These are phyloP conservation scores for Cistogaster globosa DNA, from an alignment of 2,888 invertebrate species.

Conservation along the genomic window DNA sequence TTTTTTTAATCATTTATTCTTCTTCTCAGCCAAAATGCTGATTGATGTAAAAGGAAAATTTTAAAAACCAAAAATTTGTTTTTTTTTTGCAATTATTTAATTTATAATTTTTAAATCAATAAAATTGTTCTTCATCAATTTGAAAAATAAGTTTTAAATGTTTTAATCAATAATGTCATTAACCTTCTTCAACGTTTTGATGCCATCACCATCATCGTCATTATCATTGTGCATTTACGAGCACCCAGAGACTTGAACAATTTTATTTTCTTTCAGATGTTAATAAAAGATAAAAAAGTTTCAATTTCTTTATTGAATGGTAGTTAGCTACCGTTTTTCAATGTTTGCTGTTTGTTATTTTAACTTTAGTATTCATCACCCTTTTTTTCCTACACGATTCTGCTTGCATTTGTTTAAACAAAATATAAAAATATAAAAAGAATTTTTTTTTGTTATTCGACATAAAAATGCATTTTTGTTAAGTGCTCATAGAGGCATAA, in stretches of 20 bases:
- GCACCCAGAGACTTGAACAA: conserved; percentile 16
- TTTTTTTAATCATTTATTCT: neutral
- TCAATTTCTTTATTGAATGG: conserved; percentile 18
- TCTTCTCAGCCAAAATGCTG: neutral
- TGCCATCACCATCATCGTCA: conserved; percentile 11
- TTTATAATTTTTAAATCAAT: neutral
- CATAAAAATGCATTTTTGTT: conserved; percentile 32
- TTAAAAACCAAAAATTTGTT: neutral
- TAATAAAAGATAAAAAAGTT: conserved; percentile 16
- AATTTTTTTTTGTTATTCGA: neutral
- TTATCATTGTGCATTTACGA: conserved; percentile 19
- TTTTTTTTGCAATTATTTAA: neutral
- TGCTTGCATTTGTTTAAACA: conserved; percentile 39
- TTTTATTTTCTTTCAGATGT: conserved; percentile 41
- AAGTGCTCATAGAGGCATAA: neutral
- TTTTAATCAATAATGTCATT: conserved; percentile 52
- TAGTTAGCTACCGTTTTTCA: conserved; percentile 44
- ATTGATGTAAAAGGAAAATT: conserved; percentile 1
- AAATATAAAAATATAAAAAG: conserved; percentile 19
- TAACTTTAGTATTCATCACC: conserved; percentile 32
- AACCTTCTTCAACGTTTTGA: conserved; percentile 16
- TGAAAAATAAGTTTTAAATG: neutral
- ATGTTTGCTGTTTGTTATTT: conserved; percentile 30
- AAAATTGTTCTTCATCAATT: conserved; percentile 1
- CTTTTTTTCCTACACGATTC: conserved; percentile 8